These are phyloP conservation scores for Trichogramma pretiosum DNA, from an alignment of 1,140 invertebrate genomes.

Conservation along the genomic window DNA sequence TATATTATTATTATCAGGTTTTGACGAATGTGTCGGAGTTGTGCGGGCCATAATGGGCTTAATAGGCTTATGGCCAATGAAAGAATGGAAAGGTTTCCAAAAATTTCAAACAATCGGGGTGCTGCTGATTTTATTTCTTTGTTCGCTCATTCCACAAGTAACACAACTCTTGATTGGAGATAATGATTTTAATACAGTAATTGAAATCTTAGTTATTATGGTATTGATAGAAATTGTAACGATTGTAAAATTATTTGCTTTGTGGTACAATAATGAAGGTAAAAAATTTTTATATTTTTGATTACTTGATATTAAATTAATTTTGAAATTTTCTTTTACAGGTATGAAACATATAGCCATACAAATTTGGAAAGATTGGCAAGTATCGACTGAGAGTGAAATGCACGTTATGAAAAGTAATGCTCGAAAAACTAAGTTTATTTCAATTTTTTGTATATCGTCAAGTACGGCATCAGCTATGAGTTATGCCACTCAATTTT, in stretches of 20 bases:
- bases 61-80: constrained; percentile 12
- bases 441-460: too few relatives aligned
- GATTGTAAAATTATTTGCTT: not conserved
- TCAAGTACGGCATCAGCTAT: too few relatives aligned
- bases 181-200: not conserved
- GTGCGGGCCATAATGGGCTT: constrained; percentile 1
- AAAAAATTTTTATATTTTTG: too few relatives aligned
- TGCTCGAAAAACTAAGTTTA: too few relatives aligned
- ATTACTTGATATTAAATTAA: too few relatives aligned
- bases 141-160: not conserved
- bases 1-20: too few relatives aligned
- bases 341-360: too few relatives aligned
- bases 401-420: too few relatives aligned
- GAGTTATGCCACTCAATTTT: too few relatives aligned
- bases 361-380: too few relatives aligned
- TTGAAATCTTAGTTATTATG: not conserved
- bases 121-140: not conserved
- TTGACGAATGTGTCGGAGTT: not conserved
- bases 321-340: too few relatives aligned
- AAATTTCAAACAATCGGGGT: not conserved
- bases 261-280: not conserved
- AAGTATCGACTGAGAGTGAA: too few relatives aligned
- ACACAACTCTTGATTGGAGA: not conserved
- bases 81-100: not conserved
- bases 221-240: not conserved